Evolutionary conservation across 2,888 invertebrate species (phyloP).

Genomic region (Loripinus fragilis): DNA sequence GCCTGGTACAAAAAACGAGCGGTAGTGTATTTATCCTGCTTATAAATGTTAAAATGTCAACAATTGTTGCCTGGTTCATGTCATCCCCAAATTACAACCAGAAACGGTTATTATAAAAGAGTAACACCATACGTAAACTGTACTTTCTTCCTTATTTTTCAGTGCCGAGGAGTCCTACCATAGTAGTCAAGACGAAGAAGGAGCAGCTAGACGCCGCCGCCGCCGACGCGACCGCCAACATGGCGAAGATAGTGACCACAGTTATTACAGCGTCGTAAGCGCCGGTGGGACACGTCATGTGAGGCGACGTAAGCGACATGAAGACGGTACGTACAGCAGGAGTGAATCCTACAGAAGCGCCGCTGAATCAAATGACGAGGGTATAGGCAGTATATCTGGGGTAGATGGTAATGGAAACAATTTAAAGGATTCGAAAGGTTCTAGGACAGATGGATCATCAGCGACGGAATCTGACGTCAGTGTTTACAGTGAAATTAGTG

Average conservation of each 20-base stretch:
- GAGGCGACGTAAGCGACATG: slow-evolving; percentile 60
- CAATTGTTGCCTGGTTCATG: too few species aligned
- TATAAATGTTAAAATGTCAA: too few species aligned
- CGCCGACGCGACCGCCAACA: slow-evolving; percentile 75
- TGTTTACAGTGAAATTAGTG: slow-evolving; percentile 75
- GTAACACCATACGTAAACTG: too few species aligned
- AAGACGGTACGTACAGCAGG: slow-evolving; percentile 69
- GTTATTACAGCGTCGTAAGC: slow-evolving; percentile 73
- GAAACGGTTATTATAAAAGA: too few species aligned
- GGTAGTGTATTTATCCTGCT: too few species aligned
- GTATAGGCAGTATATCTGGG: slow-evolving; percentile 58
- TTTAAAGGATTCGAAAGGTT: slow-evolving; percentile 51
- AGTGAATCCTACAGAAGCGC: slow-evolving; percentile 65
- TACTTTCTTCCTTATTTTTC: too few species aligned
- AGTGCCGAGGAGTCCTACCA: slow-evolving; percentile 78
- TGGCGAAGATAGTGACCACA: slow-evolving; percentile 76
- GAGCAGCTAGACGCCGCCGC: slow-evolving; percentile 71
- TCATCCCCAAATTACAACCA: too few species aligned
- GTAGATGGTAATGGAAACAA: slow-evolving; percentile 51
- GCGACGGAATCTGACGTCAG: slow-evolving; percentile 59
- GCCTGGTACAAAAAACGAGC: too few species aligned
- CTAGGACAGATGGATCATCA: slow-evolving; percentile 24
- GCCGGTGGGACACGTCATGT: slow-evolving; percentile 69
- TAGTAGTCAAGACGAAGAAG: slow-evolving; percentile 78
- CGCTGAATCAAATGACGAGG: slow-evolving; percentile 78